Evolutionary conservation across 2,888 invertebrate species (phyloP), one percentile per base, ranked within the genome.

Genomic region (Synergus gifuensis): DNA sequence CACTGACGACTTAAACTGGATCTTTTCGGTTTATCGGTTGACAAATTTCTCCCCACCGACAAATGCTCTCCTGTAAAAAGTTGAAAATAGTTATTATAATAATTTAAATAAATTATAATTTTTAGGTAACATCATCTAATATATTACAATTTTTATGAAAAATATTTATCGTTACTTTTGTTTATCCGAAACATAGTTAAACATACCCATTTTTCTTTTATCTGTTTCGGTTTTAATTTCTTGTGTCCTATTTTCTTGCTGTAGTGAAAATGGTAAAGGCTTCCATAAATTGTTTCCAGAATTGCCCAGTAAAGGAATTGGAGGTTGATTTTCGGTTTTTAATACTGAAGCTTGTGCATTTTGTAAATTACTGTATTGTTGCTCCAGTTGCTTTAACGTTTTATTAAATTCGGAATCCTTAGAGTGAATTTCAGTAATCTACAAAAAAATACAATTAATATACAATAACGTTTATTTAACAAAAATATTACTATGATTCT

Each of bases 331-430:
- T 36, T 79, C 85, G 9, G 79, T 69, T 76, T 79, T 79, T 28
- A 78, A 18, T 44, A 85, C 78, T 64, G 85, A 83, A 40, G 84
- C 76, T 44, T 83, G 76, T 4, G 88, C 87, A 80, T 87, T 90
- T 76, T 86, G 87, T 60, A 90, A 76, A 63, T 66, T 76, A 62
- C 79, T 86, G 58, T 90, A 89, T 8, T 85, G 84, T 60, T 89
- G 83, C 64, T 91, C 88, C 78, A 91, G 80, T 69, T 86, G 84
- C 16, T 87, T 86, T 22, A 89, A 63, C 78, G 84, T 88, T 28
- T 82, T 76, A 7, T 76, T 84, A 16, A 90, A 76, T 58, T 86
- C 85, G 0, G 81, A 58, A 5, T 89, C 85, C 4, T 79, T 83
- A 7, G 82, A 73, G 2, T 84, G 86, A 40, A 87, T 83, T 69